Evolutionary conservation across 2,113 vertebrate genomes (phyloP).

Genomic region (Oophaga pumilio): DNA sequence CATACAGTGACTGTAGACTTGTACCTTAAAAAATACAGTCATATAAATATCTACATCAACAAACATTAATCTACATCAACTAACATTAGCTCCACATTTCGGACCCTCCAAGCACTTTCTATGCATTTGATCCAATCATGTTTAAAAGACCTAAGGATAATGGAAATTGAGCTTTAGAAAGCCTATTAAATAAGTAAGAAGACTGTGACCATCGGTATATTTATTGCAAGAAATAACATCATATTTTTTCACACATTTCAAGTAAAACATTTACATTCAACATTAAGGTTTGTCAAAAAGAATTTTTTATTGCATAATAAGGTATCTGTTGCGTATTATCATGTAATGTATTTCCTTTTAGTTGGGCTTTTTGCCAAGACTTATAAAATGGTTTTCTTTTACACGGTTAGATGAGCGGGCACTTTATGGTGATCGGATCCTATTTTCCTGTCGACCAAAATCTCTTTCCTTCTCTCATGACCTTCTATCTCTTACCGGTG

Average conservation of each 20-base stretch:
- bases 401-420: constrained; percentile 27
- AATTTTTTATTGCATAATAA: constrained; percentile 16
- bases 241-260: background rate
- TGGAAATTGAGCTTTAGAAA: too few species aligned
- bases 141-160: too few species aligned
- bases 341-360: constrained; percentile 45
- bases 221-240: background rate
- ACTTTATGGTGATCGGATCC: constrained; percentile 39
- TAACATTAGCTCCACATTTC: too few species aligned
- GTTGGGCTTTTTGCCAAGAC: constrained; percentile 22
- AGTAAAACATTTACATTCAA: background rate
- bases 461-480: constrained; percentile 45
- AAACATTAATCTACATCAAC: too few species aligned
- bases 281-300: background rate
- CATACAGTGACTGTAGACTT: too few species aligned
- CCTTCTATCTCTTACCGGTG: constrained; percentile 40
- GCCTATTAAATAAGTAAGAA: too few species aligned
- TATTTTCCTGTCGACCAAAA: constrained; percentile 4
- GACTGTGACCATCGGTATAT: too few species aligned
- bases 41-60: too few species aligned
- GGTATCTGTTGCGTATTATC: constrained; percentile 46
- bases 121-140: too few species aligned
- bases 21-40: too few species aligned
- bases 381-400: constrained; percentile 47
- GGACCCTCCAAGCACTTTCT: too few species aligned